These are phyloP conservation scores for Philopedon plagiatum DNA, from an alignment of 2,888 invertebrate species.

Conservation along the genomic window DNA sequence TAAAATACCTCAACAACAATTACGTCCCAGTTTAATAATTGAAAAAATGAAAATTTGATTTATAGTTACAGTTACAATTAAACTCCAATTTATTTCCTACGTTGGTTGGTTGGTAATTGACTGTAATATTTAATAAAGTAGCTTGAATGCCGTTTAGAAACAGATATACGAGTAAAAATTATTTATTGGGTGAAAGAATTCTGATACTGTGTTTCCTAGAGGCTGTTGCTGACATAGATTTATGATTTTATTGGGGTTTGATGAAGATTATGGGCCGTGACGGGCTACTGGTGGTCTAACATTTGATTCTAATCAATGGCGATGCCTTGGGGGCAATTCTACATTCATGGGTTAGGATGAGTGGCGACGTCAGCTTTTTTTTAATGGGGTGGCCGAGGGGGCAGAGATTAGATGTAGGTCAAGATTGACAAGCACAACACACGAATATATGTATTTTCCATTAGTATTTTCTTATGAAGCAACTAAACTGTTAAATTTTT, in stretches of 20 bases:
- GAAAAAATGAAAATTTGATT: conserved; percentile 2
- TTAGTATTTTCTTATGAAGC: too few relatives aligned
- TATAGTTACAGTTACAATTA: conserved; percentile 4
- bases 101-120: neutral
- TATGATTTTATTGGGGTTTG: conserved; percentile 12
- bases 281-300: too few relatives aligned
- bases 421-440: too few relatives aligned
- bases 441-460: too few relatives aligned
- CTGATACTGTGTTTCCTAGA: conserved; percentile 17
- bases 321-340: neutral
- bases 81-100: neutral
- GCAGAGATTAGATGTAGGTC: too few relatives aligned
- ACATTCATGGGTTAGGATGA: too few relatives aligned
- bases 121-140: neutral
- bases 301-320: neutral
- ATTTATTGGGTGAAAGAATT: conserved; percentile 32
- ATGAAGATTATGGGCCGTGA: neutral
- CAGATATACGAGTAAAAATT: conserved; percentile 15
- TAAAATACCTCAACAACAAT: too few relatives aligned
- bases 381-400: too few relatives aligned
- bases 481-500: too few relatives aligned
- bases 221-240: conserved; percentile 28
- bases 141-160: neutral
- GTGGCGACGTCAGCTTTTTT: too few relatives aligned
- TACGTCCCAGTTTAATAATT: neutral